Conservation (phyloP, 2,797 vertebrate species). For the Periophthalmus magnuspinnatus region DNA sequence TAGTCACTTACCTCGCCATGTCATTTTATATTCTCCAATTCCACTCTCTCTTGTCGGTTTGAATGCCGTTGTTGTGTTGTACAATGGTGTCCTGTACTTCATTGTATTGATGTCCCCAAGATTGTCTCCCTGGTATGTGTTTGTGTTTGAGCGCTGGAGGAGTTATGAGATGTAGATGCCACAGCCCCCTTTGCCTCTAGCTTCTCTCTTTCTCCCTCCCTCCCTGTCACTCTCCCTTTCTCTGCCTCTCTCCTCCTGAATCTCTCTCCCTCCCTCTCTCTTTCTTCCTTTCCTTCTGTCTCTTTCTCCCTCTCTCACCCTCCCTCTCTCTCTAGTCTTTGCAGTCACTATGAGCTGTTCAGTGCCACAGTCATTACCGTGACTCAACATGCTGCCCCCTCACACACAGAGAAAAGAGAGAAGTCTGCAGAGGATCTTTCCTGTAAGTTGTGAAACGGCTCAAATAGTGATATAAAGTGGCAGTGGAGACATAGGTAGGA, state of each 20-base stretch:
- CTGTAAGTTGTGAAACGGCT: conserved; percentile 8
- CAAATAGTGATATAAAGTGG: conserved; percentile 3
- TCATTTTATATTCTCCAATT: conserved; percentile 27
- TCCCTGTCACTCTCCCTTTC: conserved; percentile 22
- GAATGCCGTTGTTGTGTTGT: background rate
- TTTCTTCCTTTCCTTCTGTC: conserved; percentile 25
- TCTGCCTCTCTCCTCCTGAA: conserved; percentile 23
- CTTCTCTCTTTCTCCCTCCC: conserved; percentile 28
- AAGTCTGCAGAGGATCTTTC: conserved; percentile 11
- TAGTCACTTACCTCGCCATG: conserved; percentile 19
- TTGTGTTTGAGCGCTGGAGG: conserved; percentile 32
- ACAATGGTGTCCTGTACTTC: conserved; percentile 2
- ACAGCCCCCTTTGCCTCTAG: conserved; percentile 42
- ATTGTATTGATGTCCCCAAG: conserved; percentile 27
- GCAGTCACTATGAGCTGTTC: conserved; percentile 56
- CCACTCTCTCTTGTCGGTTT: conserved; percentile 14
- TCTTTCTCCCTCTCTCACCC: conserved; percentile 28
- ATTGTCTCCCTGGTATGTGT: conserved; percentile 33
- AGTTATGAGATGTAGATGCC: conserved; percentile 60
- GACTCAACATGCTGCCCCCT: conserved; percentile 53
- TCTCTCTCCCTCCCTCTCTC: background rate
- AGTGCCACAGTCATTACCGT: conserved; percentile 59
- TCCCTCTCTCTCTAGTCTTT: conserved; percentile 33
- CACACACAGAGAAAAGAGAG: conserved; percentile 8
- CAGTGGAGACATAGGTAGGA: conserved; percentile 15